Percentiles rank a stretch among this genome's conserved stretches.
phyloP scores from a whole-genome alignment of 2,113 vertebrate genomes.

The Podarcis cretensis region DNA sequence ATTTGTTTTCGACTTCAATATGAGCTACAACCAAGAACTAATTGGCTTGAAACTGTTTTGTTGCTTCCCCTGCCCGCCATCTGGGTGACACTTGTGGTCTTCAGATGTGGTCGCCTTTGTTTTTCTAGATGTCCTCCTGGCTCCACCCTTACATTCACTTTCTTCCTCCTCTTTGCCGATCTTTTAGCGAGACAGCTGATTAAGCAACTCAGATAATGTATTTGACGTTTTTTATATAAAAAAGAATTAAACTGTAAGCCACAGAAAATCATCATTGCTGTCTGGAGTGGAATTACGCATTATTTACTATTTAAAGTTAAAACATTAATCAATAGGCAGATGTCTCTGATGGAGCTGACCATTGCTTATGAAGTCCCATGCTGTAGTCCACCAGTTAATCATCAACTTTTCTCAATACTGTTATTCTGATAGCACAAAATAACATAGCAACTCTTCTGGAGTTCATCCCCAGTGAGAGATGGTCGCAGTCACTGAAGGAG shows the following conservation, averaged over 20 bases:
- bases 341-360: neutral
- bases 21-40: too few species aligned
- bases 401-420: neutral
- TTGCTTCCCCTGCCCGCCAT: constrained; percentile 44
- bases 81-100: constrained; percentile 42
- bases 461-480: neutral
- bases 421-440: neutral
- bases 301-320: neutral
- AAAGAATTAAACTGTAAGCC: constrained; percentile 17
- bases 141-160: constrained; percentile 20
- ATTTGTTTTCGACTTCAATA: neutral
- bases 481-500: neutral
- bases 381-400: too few species aligned
- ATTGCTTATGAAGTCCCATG: neutral
- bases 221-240: neutral
- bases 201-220: neutral
- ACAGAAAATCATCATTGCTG: neutral
- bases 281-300: fast-evolving
- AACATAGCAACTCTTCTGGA: neutral
- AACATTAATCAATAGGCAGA: neutral
- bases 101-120: constrained; percentile 61
- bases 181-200: neutral
- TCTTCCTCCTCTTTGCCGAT: neutral
- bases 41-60: neutral
- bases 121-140: constrained; percentile 23